These are phyloP conservation scores for Stenodema calcarata DNA, from an alignment of 2,888 invertebrate species.

Conservation along the genomic window DNA sequence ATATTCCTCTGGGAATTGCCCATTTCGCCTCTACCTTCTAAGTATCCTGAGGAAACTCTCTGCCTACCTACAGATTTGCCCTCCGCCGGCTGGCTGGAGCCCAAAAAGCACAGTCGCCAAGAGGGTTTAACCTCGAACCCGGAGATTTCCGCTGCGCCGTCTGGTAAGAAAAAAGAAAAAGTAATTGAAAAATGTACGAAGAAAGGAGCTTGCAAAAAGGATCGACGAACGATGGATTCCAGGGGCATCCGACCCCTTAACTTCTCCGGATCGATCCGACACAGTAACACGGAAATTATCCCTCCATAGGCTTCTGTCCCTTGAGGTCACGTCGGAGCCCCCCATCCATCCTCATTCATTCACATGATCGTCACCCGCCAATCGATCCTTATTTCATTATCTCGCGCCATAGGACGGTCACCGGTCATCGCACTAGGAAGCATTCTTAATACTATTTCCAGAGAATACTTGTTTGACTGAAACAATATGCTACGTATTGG, in stretches of 20 bases:
- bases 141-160: not conserved
- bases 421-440: not conserved
- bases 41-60: not conserved
- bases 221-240: not conserved
- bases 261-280: constrained; percentile 24
- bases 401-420: not conserved
- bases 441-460: not conserved
- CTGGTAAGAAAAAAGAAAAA: not conserved
- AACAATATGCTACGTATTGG: too few relatives aligned
- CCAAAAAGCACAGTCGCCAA: not conserved
- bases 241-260: constrained; percentile 8
- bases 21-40: not conserved
- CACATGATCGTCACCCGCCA: constrained; percentile 10
- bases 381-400: constrained; percentile 10
- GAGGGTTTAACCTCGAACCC: not conserved
- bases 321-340: constrained; percentile 18
- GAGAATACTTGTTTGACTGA: too few relatives aligned
- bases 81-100: not conserved
- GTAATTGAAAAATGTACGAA: not conserved
- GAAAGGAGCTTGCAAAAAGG: not conserved
- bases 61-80: not conserved
- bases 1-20: not conserved
- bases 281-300: constrained; percentile 43
- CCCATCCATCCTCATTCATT: constrained; percentile 19
- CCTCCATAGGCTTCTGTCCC: constrained; percentile 23